Evolutionary conservation across 2,113 vertebrate species (phyloP).

Genomic region (Nymphicus hollandicus): DNA sequence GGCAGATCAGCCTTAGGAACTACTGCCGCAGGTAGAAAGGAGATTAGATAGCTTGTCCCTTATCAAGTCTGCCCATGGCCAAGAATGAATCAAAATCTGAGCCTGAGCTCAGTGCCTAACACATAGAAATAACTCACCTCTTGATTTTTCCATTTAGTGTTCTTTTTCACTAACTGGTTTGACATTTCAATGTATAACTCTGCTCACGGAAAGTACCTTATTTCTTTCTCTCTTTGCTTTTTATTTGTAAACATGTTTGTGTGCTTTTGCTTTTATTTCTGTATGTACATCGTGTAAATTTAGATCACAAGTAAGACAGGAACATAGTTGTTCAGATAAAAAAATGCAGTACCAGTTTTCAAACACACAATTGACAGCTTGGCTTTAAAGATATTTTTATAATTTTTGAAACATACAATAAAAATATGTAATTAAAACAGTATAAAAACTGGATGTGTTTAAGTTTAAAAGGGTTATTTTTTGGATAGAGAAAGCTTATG

Average conservation of each 20-base stretch:
- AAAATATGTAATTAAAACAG: neutral
- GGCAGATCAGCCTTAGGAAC: neutral
- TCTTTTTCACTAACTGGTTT: neutral
- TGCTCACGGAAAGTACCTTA: neutral
- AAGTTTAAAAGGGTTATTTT: neutral
- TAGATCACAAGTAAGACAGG: neutral
- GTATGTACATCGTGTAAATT: neutral
- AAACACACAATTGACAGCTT: neutral
- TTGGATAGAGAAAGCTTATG: neutral
- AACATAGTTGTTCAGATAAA: neutral
- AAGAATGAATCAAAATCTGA: neutral
- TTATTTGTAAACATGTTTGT: neutral
- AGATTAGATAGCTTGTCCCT: neutral
- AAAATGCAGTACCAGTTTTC: neutral
- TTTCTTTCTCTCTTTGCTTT: neutral
- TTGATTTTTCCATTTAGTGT: neutral
- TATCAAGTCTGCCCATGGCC: neutral
- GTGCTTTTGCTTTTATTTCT: neutral
- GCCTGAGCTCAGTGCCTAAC: neutral
- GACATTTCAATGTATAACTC: neutral
- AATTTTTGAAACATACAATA: neutral
- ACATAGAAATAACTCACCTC: neutral
- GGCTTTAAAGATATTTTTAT: neutral
- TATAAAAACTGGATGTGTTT: neutral
- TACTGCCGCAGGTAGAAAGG: neutral